These are phyloP conservation scores for Chrysogorgia sp. DNA, from an alignment of 92 coral and sea anemone genomes.

Conservation along the genomic window DNA sequence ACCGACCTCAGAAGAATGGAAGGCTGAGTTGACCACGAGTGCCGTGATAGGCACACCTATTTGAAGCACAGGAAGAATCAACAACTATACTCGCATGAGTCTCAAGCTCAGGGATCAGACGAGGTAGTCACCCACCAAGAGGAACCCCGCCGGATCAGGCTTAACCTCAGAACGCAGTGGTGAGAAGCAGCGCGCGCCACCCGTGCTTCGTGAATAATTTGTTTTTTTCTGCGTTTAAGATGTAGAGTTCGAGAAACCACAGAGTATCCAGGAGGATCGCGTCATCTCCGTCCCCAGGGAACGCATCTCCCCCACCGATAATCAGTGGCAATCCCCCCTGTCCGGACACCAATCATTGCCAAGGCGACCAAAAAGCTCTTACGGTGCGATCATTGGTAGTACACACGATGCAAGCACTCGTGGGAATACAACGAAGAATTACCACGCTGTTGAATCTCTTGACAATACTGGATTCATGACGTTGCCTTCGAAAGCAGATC, in stretches of 20 bases:
- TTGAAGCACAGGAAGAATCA: too few species aligned
- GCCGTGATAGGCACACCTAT: too few species aligned
- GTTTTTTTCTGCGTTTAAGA: constrained; percentile 50
- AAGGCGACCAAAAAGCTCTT: constrained; percentile 36
- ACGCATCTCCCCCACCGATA: constrained; percentile 78
- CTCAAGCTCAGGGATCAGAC: too few species aligned
- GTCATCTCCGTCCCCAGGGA: constrained; percentile 91
- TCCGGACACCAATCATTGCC: constrained; percentile 34
- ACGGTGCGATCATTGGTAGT: constrained; percentile 39
- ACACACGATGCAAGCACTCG: not conserved
- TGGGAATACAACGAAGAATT: constrained; percentile 19
- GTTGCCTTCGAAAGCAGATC: constrained; percentile 20
- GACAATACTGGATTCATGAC: constrained; percentile 46
- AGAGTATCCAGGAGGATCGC: constrained; percentile 79
- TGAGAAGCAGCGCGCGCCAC: too few species aligned
- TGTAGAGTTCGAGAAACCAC: constrained; percentile 76
- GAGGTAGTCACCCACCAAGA: too few species aligned
- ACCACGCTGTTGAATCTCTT: constrained; percentile 17
- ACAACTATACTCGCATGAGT: too few species aligned
- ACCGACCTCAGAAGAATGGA: too few species aligned
- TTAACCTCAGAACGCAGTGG: too few species aligned
- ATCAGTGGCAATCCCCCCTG: constrained; percentile 54
- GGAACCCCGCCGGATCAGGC: too few species aligned
- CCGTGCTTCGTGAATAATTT: not conserved
- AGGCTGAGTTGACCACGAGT: too few species aligned